Conservation (phyloP, 2,797 vertebrate species). For the Florisuga fusca region DNA sequence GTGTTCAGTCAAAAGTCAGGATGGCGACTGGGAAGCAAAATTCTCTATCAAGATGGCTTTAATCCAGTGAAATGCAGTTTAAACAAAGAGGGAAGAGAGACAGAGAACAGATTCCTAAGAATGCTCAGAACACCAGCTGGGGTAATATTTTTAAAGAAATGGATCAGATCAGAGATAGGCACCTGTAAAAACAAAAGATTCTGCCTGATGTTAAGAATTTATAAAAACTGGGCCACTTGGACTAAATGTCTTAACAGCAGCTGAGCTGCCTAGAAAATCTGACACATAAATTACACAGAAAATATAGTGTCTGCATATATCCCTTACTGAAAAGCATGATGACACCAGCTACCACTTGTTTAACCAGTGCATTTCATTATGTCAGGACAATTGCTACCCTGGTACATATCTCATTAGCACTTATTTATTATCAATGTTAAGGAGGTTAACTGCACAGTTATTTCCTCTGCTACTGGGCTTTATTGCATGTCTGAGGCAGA, state of each 20-base stretch:
- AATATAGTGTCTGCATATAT: not conserved
- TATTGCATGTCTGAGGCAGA: constrained; percentile 49
- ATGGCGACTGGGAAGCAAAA: not conserved
- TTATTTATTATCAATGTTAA: constrained; percentile 80
- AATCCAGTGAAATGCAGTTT: not conserved
- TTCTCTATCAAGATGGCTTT: not conserved
- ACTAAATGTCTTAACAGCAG: constrained; percentile 29
- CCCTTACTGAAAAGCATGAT: not conserved
- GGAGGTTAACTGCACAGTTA: constrained; percentile 76
- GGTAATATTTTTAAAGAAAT: constrained; percentile 6
- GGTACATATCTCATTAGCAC: constrained; percentile 72
- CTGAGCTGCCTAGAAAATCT: constrained; percentile 33
- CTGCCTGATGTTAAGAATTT: constrained; percentile 15
- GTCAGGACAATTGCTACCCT: constrained; percentile 70
- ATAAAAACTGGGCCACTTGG: constrained; percentile 21
- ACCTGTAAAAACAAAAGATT: constrained; percentile 52
- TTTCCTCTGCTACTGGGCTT: constrained; percentile 78
- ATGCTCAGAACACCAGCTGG: not conserved
- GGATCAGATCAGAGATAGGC: not conserved
- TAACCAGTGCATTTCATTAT: constrained; percentile 67
- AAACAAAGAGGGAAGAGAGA: not conserved
- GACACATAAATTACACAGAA: constrained; percentile 34
- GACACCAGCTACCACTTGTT: constrained; percentile 51
- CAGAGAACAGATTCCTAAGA: not conserved
- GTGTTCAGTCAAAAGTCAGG: not conserved